phyloP scores from a whole-genome alignment of 2,113 vertebrate species.

The Cephalopterus ornatus region DNA sequence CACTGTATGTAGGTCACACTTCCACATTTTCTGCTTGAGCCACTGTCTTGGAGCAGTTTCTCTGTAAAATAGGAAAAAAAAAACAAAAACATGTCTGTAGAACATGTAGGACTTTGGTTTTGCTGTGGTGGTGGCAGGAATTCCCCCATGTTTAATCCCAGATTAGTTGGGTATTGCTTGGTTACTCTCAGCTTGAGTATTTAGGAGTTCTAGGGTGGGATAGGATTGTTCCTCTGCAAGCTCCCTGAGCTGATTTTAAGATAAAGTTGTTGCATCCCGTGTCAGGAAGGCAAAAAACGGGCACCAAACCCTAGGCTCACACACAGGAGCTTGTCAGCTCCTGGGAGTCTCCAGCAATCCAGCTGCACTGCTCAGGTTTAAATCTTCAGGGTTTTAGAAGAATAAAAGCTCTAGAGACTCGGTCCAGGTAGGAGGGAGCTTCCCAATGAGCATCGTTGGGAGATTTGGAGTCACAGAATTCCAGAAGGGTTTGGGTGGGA shows the following conservation, averaged over 20 bases:
- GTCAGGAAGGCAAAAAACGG: background rate
- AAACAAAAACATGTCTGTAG: background rate
- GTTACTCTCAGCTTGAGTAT: rapidly evolving
- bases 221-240: background rate
- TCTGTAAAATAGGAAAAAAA: background rate
- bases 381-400: background rate
- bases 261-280: rapidly evolving
- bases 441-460: rapidly evolving
- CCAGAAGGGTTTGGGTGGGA: background rate
- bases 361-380: rapidly evolving
- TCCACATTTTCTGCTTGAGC: slow-evolving; percentile 33
- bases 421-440: background rate
- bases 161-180: too few relatives aligned
- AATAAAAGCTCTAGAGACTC: rapidly evolving
- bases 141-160: background rate
- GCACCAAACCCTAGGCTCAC: background rate
- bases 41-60: background rate
- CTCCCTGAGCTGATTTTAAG: background rate
- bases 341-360: rapidly evolving
- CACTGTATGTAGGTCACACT: slow-evolving; percentile 73
- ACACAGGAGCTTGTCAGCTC: background rate
- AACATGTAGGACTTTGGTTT: rapidly evolving
- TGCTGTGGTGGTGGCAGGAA: background rate
- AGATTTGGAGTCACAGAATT: too few relatives aligned
- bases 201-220: background rate